phyloP scores from a whole-genome alignment of 2,888 invertebrate species.

The Drosophila nigricruria region DNA sequence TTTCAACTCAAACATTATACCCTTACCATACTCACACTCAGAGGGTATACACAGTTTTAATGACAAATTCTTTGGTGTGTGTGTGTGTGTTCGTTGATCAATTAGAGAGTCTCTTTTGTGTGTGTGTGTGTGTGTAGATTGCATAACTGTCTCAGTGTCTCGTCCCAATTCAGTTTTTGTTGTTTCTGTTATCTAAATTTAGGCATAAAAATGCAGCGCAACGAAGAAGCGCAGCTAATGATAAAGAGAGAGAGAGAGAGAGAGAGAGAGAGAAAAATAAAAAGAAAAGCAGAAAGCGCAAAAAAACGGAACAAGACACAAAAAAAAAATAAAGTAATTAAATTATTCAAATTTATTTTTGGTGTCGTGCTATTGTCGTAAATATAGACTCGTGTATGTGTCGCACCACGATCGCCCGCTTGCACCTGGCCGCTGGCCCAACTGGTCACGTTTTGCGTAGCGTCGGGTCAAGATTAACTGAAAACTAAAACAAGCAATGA shows the following conservation, averaged over 20 bases:
- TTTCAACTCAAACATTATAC: neutral
- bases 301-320: constrained; percentile 6
- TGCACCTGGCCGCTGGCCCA: constrained; percentile 6
- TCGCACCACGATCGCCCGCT: neutral
- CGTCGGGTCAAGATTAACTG: constrained; percentile 65
- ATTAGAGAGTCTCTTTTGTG: constrained; percentile 14
- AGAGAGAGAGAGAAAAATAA: no score
- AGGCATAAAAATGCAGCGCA: constrained; percentile 25
- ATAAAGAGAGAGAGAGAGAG: constrained; percentile 12
- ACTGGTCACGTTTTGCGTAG: constrained; percentile 55
- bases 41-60: neutral
- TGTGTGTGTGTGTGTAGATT: constrained; percentile 14
- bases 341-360: constrained; percentile 59
- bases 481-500: constrained; percentile 31
- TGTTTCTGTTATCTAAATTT: constrained; percentile 30
- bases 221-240: constrained; percentile 32
- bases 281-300: constrained; percentile 27
- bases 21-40: neutral
- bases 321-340: constrained; percentile 50
- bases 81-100: neutral
- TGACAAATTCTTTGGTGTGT: neutral
- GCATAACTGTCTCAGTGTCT: constrained; percentile 24
- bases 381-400: constrained; percentile 32
- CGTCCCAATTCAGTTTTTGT: constrained; percentile 2
- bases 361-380: constrained; percentile 31